Evolutionary conservation across 2,113 vertebrate genomes (phyloP).

Genomic region (Nanorana parkeri): DNA sequence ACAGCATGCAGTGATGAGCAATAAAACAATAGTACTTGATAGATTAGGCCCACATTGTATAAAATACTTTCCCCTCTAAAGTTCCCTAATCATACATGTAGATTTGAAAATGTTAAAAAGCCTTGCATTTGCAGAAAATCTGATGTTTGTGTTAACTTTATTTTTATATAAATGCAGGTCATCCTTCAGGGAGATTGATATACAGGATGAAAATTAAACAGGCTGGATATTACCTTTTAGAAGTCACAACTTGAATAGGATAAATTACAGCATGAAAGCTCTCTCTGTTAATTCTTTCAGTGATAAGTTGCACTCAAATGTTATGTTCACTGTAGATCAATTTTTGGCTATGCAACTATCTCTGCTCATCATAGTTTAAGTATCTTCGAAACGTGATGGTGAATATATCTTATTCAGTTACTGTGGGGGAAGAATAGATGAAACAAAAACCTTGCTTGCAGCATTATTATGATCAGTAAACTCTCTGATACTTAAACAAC

Average conservation of each 20-base stretch:
- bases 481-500: background rate
- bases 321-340: constrained; percentile 14
- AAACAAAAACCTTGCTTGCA: background rate
- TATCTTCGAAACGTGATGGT: constrained; percentile 7
- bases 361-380: constrained; percentile 20
- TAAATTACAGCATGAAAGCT: constrained; percentile 13
- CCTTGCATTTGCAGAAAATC: no score
- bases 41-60: no score
- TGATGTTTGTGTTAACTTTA: no score
- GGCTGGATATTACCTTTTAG: background rate
- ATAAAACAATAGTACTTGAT: no score
- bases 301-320: constrained; percentile 17
- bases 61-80: no score
- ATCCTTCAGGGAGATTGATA: no score
- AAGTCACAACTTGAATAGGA: background rate
- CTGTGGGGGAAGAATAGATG: background rate
- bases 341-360: constrained; percentile 16
- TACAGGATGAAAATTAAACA: background rate
- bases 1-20: no score
- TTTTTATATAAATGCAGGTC: no score
- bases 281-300: background rate
- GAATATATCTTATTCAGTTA: constrained; percentile 23
- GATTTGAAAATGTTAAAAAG: no score
- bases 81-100: no score
- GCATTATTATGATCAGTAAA: background rate